These are phyloP conservation scores for Eustalomyia histrio DNA, from an alignment of 2,888 invertebrate genomes.

Conservation along the genomic window DNA sequence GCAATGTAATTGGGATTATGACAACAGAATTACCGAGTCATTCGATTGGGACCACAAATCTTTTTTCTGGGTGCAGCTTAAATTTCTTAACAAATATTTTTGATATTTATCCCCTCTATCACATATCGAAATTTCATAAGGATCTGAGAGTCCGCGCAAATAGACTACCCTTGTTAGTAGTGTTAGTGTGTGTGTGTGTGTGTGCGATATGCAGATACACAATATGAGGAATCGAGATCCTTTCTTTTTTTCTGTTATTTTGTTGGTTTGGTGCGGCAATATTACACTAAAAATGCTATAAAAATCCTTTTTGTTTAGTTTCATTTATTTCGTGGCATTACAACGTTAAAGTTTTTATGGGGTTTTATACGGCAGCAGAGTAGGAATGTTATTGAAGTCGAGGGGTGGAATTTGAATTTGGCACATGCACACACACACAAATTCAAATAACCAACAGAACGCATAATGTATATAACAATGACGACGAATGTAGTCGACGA, in stretches of 20 bases:
- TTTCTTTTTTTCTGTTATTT: conserved; percentile 32
- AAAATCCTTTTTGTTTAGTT: conserved; percentile 67
- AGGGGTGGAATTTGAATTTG: conserved; percentile 65
- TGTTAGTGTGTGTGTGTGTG: conserved; percentile 9
- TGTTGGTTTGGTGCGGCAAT: conserved; percentile 55
- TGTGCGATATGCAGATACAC: conserved; percentile 47
- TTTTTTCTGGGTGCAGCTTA: too few species aligned
- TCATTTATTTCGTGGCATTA: conserved; percentile 63
- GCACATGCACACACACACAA: conserved; percentile 32
- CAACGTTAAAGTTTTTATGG: conserved; percentile 59
- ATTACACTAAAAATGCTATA: conserved; percentile 66
- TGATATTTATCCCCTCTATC: too few species aligned
- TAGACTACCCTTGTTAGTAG: too few species aligned
- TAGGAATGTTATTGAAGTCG: not conserved
- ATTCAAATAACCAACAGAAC: conserved; percentile 35
- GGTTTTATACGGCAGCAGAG: conserved; percentile 2
- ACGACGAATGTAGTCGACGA: conserved; percentile 68
- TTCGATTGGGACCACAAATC: too few species aligned
- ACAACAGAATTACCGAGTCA: too few species aligned
- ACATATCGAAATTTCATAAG: too few species aligned
- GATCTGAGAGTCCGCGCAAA: too few species aligned
- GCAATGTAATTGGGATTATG: too few species aligned
- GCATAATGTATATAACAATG: conserved; percentile 25
- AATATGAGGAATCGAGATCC: conserved; percentile 55
- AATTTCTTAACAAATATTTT: too few species aligned